Evolutionary conservation across 35 echinoderm and acorn worm species (phyloP).

Genomic region (Apostichopus californicus): DNA sequence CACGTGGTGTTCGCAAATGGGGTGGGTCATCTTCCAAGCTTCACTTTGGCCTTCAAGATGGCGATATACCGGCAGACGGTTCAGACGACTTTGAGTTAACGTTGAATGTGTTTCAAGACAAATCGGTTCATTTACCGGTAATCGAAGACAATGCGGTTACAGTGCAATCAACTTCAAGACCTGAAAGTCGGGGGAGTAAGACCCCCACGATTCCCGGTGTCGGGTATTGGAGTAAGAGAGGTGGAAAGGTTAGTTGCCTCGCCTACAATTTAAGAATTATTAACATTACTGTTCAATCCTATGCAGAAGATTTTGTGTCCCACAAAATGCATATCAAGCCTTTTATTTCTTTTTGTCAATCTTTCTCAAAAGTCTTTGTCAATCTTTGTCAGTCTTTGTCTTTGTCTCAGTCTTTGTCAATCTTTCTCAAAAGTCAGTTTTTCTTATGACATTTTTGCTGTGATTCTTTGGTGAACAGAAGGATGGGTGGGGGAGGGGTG

Average conservation of each 20-base stretch:
- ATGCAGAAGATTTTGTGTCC: too few relatives aligned
- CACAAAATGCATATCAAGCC: too few relatives aligned
- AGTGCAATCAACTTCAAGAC: background rate
- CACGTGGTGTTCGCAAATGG: constrained; percentile 12
- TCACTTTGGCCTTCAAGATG: background rate
- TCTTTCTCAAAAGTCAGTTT: too few relatives aligned
- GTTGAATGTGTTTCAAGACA: background rate
- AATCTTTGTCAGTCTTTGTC: too few relatives aligned
- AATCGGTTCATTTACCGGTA: constrained; percentile 1
- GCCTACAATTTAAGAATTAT: too few relatives aligned
- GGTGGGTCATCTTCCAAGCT: background rate
- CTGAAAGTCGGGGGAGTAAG: background rate
- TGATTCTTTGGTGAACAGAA: too few relatives aligned
- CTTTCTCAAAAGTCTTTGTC: too few relatives aligned
- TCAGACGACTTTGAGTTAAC: background rate
- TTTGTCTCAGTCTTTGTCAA: too few relatives aligned
- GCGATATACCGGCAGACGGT: background rate
- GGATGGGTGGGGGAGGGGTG: too few relatives aligned
- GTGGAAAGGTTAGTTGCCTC: background rate
- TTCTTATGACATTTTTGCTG: too few relatives aligned
- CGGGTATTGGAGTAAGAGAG: constrained; percentile 12
- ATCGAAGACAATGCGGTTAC: background rate
- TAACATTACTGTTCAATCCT: too few relatives aligned
- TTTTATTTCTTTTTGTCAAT: too few relatives aligned
- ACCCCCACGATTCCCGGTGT: background rate